These are phyloP conservation scores for Tetragonula carbonaria DNA, from an alignment of 2,888 invertebrate species.

Conservation along the genomic window DNA sequence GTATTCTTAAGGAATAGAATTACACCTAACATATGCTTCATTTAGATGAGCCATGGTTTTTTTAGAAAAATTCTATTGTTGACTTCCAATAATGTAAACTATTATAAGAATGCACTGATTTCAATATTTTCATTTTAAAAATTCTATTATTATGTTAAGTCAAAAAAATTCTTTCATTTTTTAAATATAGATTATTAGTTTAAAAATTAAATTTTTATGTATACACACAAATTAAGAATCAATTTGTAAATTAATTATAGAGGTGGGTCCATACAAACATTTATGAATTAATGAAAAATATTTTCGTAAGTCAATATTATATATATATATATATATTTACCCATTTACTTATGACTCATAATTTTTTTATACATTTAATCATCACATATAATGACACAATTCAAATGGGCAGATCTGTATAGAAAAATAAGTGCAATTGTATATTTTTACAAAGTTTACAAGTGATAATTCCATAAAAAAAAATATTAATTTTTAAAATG, in stretches of 20 bases:
- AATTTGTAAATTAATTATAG: conserved; percentile 28
- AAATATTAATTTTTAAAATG: conserved; percentile 38
- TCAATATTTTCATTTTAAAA: conserved; percentile 20
- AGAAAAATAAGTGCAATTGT: conserved; percentile 44
- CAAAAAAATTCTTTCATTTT: conserved; percentile 26
- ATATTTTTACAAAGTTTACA: conserved; percentile 53
- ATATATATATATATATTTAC: neutral
- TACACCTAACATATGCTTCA: conserved; percentile 29
- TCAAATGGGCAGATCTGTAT: conserved; percentile 38
- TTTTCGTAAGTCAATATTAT: conserved; percentile 1
- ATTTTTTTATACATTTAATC: conserved; percentile 40
- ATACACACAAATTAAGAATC: conserved; percentile 25
- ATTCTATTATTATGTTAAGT: conserved; percentile 16
- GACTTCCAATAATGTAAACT: conserved; percentile 67
- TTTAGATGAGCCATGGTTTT: conserved; percentile 26
- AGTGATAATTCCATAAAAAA: conserved; percentile 26
- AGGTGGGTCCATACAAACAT: neutral
- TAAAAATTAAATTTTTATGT: conserved; percentile 17
- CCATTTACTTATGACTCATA: conserved; percentile 3
- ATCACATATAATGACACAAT: conserved; percentile 20
- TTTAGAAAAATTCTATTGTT: conserved; percentile 49
- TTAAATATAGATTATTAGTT: conserved; percentile 9
- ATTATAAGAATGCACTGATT: conserved; percentile 61
- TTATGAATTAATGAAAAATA: neutral
- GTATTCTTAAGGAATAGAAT: conserved; percentile 36